Base-by-base conservation (phyloP, 2,888 invertebrate genomes). In the Apotomis capreana region DNA sequence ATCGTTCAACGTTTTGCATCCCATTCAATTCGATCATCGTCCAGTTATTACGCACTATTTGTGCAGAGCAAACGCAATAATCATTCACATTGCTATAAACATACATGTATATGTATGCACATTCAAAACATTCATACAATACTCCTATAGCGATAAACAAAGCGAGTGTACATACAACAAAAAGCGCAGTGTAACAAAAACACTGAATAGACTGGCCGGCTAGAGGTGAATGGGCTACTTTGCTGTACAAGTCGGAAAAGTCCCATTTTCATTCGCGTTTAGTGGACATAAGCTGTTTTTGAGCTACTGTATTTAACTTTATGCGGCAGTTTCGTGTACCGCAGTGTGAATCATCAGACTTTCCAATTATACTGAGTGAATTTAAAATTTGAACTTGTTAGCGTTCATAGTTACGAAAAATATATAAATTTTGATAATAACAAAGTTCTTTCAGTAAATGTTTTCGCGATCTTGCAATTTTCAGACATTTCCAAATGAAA, bases 261-360 rank as follows among this genome's bases (percentile, higher is more conserved):
- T 57, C 55, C 26, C 36, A 36, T 65, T 65, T 65, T n/a, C 55
- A 46, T 65, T 57, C 4, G 44, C 44, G 44, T 40, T n/a, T 44
- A 55, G 26, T 13, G 51, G 1, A 65, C 55, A 6, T 62, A 59
- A 9, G 65, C 65, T 26, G n/a, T 65, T 65, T 64, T 36, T 12
- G 46, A 26, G 55, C 55, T 0, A 12, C 3, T n/a, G 4, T 13
- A 57, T 36, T 26, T 65, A n/a, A 46, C 55, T 65, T 52, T 57
- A 68, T 71, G 72, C 72, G 54, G 72, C 58, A 63, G 58, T 63
- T 49, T 63, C 9, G 37, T 51, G 13, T 40, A 68, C 72, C 68
- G 72, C 68, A 68, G 68, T 58, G 62, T 62, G 72, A 72, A 72
- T 68, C 63, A 72, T 54, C 55, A 26, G 65, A 36, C n/a, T 44